Evolutionary conservation across 2,797 vertebrate species (phyloP).

Genomic region (Masticophis lateralis): DNA sequence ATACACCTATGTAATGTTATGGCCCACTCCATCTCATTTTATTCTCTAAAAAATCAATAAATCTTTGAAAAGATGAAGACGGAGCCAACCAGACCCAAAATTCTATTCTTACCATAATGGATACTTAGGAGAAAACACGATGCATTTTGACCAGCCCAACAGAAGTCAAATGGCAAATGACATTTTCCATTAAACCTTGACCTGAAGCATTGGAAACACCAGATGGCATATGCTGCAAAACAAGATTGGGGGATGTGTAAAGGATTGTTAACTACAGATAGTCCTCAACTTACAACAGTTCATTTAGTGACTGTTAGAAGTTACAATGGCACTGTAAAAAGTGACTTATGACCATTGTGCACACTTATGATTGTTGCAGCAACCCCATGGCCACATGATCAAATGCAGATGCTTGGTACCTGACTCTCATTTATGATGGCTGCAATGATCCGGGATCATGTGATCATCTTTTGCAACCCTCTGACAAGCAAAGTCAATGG

Average conservation of each 20-base stretch:
- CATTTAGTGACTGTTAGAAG: neutral
- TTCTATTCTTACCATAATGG: neutral
- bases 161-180: neutral
- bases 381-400: neutral
- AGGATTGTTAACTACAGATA: neutral
- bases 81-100: neutral
- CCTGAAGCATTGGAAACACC: neutral
- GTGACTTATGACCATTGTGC: neutral
- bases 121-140: neutral
- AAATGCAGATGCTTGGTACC: neutral
- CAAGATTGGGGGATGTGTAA: neutral
- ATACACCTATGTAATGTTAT: too few relatives aligned
- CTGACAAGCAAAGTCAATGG: neutral
- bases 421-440: neutral
- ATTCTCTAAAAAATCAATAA: too few relatives aligned
- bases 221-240: neutral
- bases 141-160: neutral
- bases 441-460: neutral
- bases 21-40: too few relatives aligned
- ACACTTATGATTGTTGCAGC: neutral
- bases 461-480: neutral
- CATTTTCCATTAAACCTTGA: rapidly evolving
- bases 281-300: neutral
- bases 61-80: neutral
- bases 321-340: neutral